Evolutionary conservation across 2,113 vertebrate species (phyloP).

Genomic region (Sialia sialis): DNA sequence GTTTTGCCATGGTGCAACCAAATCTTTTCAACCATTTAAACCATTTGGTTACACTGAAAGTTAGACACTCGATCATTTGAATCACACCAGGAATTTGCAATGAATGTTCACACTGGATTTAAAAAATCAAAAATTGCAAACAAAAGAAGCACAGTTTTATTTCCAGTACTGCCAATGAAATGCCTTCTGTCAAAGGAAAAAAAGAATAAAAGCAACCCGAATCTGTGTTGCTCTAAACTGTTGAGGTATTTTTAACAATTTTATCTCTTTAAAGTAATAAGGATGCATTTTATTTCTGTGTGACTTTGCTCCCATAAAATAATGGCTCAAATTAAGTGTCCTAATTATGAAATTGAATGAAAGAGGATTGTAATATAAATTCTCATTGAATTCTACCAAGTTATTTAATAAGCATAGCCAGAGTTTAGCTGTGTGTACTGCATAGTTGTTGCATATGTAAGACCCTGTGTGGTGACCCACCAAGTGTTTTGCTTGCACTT

Average conservation of each 20-base stretch:
- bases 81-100: not conserved
- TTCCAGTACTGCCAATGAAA: not conserved
- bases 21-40: not conserved
- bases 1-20: not conserved
- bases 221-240: not conserved
- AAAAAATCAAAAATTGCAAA: not conserved
- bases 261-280: not conserved
- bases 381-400: not conserved
- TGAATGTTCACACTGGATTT: not conserved
- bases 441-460: not conserved
- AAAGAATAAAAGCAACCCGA: not conserved
- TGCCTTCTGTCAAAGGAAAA: not conserved
- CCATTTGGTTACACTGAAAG: not conserved
- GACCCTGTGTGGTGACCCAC: not conserved
- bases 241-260: not conserved
- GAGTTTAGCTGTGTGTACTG: not conserved
- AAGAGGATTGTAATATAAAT: not conserved
- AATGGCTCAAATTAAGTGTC: not conserved
- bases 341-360: conserved; percentile 32
- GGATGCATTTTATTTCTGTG: not conserved
- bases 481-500: not conserved
- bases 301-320: not conserved
- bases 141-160: not conserved
- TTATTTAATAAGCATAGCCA: conserved; percentile 8
- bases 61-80: not conserved